These are phyloP conservation scores for Lepidothrix coronata DNA, from an alignment of 2,113 vertebrate genomes.

Conservation along the genomic window DNA sequence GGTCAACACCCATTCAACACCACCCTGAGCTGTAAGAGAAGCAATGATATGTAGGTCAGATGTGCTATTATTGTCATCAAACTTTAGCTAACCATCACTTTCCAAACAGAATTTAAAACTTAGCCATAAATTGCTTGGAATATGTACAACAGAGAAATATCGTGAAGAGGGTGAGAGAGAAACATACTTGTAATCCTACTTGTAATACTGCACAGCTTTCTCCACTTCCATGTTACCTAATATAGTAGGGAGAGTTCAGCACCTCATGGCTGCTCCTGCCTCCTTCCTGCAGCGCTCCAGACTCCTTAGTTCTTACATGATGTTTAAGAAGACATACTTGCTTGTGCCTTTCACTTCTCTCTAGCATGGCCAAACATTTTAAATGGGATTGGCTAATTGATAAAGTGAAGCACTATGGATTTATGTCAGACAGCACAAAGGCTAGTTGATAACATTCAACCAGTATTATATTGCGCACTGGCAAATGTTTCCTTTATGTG, in stretches of 20 bases:
- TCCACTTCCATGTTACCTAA: background rate
- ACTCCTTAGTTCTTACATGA: background rate
- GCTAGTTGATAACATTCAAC: background rate
- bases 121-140: background rate
- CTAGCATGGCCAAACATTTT: background rate
- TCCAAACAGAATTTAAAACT: background rate
- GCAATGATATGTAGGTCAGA: background rate
- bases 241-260: background rate
- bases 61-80: background rate
- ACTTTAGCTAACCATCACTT: background rate
- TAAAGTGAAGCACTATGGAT: background rate
- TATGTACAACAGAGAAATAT: background rate
- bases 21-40: background rate
- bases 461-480: background rate
- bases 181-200: constrained; percentile 2
- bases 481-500: background rate
- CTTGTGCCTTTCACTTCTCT: background rate
- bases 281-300: background rate
- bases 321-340: background rate
- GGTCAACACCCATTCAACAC: background rate
- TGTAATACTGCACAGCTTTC: background rate
- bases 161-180: background rate
- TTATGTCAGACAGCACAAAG: background rate
- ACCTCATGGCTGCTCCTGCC: background rate
- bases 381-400: background rate